Conservation (phyloP, 2,888 invertebrate genomes). For the Sesamia inferens region DNA sequence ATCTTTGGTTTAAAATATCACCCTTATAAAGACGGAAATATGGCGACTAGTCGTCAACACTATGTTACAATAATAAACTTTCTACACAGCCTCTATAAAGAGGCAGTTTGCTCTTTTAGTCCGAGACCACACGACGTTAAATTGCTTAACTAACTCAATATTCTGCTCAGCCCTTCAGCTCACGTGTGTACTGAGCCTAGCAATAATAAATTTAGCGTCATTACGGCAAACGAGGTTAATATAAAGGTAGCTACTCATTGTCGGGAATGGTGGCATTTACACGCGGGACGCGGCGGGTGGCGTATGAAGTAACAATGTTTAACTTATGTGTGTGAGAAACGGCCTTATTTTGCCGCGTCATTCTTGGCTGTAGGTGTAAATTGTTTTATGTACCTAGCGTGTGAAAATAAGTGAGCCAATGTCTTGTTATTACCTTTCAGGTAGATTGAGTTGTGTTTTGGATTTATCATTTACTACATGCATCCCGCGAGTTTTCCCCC, state of each 20-base stretch:
- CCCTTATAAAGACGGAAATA: background rate
- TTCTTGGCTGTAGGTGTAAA: conserved; percentile 33
- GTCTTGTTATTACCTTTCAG: conserved; percentile 5
- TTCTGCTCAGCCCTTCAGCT: conserved; percentile 32
- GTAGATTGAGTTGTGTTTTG: background rate
- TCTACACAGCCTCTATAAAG: conserved; percentile 1
- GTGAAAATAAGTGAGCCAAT: conserved; percentile 15
- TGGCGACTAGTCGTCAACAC: background rate
- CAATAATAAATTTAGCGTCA: conserved; percentile 74
- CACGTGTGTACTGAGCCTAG: conserved; percentile 55
- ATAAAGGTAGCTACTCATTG: conserved; percentile 74
- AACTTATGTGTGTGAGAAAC: conserved; percentile 57
- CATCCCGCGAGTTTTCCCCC: background rate
- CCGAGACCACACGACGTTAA: conserved; percentile 4
- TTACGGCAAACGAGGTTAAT: conserved; percentile 77
- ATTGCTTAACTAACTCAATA: conserved; percentile 42
- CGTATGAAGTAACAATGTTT: conserved; percentile 58
- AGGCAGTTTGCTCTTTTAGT: conserved; percentile 8
- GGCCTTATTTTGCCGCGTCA: conserved; percentile 53
- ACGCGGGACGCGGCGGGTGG: conserved; percentile 44
- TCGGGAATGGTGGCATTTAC: conserved; percentile 70
- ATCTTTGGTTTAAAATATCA: background rate
- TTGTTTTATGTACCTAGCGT: conserved; percentile 41
- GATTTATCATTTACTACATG: background rate
- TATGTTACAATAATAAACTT: background rate